phyloP scores from a whole-genome alignment of 1,140 invertebrate species.

The Trypoxylus dichotomus region DNA sequence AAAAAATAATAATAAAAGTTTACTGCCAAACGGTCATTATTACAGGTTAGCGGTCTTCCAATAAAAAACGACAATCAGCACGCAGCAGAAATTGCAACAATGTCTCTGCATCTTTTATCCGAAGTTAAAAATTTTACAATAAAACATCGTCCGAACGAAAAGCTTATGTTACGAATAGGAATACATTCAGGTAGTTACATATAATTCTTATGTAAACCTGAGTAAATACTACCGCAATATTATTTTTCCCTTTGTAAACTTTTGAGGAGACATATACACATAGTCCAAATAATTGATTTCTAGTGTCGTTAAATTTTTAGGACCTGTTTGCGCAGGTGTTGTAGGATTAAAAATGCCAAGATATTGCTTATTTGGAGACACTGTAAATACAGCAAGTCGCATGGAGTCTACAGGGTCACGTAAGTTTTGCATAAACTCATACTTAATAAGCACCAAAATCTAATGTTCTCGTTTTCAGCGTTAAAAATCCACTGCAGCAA shows the following conservation, averaged over 20 bases:
- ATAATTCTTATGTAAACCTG: background rate
- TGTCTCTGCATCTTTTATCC: constrained; percentile 84
- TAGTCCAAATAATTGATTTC: too few relatives aligned
- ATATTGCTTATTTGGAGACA: constrained; percentile 89
- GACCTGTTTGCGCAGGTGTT: constrained; percentile 82
- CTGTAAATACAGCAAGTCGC: constrained; percentile 89
- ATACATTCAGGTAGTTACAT: constrained; percentile 85
- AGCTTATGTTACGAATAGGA: constrained; percentile 85
- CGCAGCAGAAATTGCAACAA: constrained; percentile 89
- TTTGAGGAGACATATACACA: too few relatives aligned
- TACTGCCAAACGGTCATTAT: background rate
- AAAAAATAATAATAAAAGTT: background rate
- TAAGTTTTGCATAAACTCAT: constrained; percentile 49
- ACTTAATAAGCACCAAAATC: too few relatives aligned
- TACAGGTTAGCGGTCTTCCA: constrained; percentile 78
- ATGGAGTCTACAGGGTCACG: constrained; percentile 90
- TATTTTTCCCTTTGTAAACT: too few relatives aligned
- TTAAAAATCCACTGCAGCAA: constrained; percentile 84
- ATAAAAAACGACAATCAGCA: constrained; percentile 76
- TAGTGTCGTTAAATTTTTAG: constrained; percentile 45
- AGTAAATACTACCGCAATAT: too few relatives aligned
- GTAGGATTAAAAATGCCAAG: constrained; percentile 89
- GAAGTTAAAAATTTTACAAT: constrained; percentile 86
- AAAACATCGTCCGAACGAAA: constrained; percentile 80
- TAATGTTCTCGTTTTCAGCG: constrained; percentile 56